phyloP scores from a whole-genome alignment of 2,888 invertebrate species.

The Conops quadrifasciatus region DNA sequence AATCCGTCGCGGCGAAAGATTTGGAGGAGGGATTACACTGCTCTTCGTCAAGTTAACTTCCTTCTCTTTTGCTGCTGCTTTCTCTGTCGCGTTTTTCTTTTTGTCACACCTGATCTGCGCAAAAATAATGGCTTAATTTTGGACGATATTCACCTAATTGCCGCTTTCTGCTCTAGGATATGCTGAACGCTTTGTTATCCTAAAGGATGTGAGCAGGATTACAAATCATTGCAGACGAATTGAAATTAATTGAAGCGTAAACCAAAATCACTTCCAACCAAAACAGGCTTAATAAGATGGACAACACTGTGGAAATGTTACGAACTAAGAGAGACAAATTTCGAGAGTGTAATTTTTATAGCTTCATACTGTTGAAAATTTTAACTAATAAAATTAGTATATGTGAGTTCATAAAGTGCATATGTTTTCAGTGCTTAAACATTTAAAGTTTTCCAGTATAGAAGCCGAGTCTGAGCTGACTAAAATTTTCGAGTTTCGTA shows the following conservation, averaged over 20 bases:
- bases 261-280: slow-evolving; percentile 3
- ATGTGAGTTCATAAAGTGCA: too few relatives aligned
- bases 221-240: slow-evolving; percentile 41
- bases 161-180: neutral
- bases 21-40: neutral
- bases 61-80: neutral
- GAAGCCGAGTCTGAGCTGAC: too few relatives aligned
- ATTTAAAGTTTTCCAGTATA: too few relatives aligned
- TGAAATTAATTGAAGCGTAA: slow-evolving; percentile 54
- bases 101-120: slow-evolving; percentile 1
- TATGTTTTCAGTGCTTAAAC: too few relatives aligned
- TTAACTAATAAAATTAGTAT: too few relatives aligned
- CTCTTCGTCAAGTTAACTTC: neutral
- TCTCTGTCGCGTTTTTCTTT: neutral
- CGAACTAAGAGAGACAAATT: too few relatives aligned
- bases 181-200: neutral
- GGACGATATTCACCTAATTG: slow-evolving; percentile 61
- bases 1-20: slow-evolving; percentile 45
- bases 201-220: slow-evolving; percentile 2
- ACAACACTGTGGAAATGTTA: too few relatives aligned
- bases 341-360: too few relatives aligned
- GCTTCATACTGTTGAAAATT: too few relatives aligned
- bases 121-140: slow-evolving; percentile 58
- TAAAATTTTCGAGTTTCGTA: too few relatives aligned
- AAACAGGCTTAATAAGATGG: too few relatives aligned